phyloP scores from a whole-genome alignment of 2,888 invertebrate genomes.

The Icerya purchasi region DNA sequence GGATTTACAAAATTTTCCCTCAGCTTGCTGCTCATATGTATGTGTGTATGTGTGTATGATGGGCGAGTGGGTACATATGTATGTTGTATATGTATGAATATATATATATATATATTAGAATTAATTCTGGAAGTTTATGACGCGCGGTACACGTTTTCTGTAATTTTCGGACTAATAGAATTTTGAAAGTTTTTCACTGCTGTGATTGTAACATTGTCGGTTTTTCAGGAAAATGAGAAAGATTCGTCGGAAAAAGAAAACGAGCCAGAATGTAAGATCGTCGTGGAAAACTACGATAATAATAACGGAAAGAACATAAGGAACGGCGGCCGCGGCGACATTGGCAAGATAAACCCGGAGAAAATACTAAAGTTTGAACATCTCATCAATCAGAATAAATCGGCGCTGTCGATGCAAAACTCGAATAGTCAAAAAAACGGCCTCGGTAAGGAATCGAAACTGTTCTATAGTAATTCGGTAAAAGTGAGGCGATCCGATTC shows the following conservation, averaged over 20 bases:
- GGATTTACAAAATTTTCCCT: too few species aligned
- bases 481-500: constrained; percentile 17
- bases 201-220: too few species aligned
- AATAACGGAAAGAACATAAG: not conserved
- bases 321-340: not conserved
- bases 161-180: too few species aligned
- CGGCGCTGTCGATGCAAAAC: not conserved
- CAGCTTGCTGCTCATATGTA: not conserved
- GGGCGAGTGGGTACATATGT: not conserved
- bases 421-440: not conserved
- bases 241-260: not conserved
- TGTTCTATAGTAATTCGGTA: constrained; percentile 13
- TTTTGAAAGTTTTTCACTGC: too few species aligned
- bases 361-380: not conserved
- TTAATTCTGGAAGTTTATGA: not conserved
- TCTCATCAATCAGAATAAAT: not conserved
- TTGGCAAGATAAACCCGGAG: too few species aligned
- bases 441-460: constrained; percentile 1
- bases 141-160: too few species aligned
- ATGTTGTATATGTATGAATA: not conserved
- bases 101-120: not conserved
- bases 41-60: not conserved
- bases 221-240: not conserved
- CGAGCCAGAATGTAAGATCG: not conserved
- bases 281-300: not conserved